Conservation (phyloP, 2,113 vertebrate species). For the Picathartes gymnocephalus region DNA sequence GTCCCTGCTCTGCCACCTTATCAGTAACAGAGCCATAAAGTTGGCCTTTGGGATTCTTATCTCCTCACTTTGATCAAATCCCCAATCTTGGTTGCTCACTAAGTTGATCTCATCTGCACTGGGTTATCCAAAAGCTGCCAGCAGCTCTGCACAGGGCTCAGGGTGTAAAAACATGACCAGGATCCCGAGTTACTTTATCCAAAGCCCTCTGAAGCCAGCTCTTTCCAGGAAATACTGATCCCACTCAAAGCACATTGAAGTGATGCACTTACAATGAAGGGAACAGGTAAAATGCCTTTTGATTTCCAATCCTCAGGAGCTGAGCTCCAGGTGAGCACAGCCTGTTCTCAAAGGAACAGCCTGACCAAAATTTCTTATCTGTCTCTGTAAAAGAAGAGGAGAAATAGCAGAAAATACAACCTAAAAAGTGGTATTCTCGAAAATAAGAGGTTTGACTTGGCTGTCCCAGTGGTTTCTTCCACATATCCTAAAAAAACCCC, state of each 20-base stretch:
- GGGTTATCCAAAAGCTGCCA: neutral
- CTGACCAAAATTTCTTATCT: neutral
- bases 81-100: neutral
- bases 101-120: neutral
- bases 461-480: neutral
- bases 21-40: slow-evolving; percentile 32
- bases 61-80: slow-evolving; percentile 14
- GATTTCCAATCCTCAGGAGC: neutral
- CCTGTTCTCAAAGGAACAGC: neutral
- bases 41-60: slow-evolving; percentile 13
- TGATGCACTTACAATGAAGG: neutral
- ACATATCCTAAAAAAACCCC: neutral
- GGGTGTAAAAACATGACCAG: neutral
- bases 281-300: neutral
- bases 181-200: neutral
- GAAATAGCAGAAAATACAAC: neutral
- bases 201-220: neutral
- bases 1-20: slow-evolving; percentile 17
- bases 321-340: neutral
- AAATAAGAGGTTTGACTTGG: neutral
- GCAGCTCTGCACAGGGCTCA: neutral
- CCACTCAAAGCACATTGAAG: neutral
- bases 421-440: neutral
- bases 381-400: neutral
- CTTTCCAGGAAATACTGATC: neutral